These are phyloP conservation scores for Astreopora myriophthalma DNA, from an alignment of 64 coral and sea anemone genomes.

Conservation along the genomic window DNA sequence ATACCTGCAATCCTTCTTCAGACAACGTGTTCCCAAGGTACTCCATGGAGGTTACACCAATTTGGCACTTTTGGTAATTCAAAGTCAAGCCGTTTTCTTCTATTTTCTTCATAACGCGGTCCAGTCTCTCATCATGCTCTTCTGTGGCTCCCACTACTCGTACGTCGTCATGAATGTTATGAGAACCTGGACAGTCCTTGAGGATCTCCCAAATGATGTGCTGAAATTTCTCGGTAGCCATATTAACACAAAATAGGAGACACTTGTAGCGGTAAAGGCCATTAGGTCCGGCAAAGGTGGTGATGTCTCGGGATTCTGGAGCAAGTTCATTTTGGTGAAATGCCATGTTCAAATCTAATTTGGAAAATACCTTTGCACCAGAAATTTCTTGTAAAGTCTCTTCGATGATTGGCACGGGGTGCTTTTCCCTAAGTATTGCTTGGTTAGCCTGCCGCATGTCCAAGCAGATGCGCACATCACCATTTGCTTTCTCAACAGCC, in stretches of 20 bases:
- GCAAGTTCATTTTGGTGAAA: not conserved
- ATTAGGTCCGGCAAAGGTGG: constrained; percentile 30
- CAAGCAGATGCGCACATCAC: not conserved
- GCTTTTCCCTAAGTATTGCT: constrained; percentile 6
- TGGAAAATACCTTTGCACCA: not conserved
- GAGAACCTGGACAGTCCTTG: not conserved
- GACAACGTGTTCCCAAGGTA: constrained; percentile 19
- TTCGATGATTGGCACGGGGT: not conserved
- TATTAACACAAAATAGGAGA: constrained; percentile 21
- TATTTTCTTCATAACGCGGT: constrained; percentile 16
- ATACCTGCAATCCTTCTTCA: constrained; percentile 12
- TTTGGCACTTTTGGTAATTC: constrained; percentile 52
- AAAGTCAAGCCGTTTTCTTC: constrained; percentile 42
- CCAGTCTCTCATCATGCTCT: constrained; percentile 40
- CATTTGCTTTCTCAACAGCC: not conserved
- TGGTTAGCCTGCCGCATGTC: not conserved
- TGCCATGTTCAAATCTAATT: not conserved
- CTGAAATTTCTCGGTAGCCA: constrained; percentile 33
- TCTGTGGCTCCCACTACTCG: not conserved
- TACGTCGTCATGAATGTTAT: constrained; percentile 23
- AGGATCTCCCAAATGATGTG: constrained; percentile 43
- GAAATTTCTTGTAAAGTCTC: not conserved
- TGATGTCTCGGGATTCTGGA: constrained; percentile 42
- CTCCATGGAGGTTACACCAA: constrained; percentile 5
- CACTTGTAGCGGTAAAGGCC: constrained; percentile 23